phyloP scores from a whole-genome alignment of 30 jellyfish, hydroid and myxozoan species.

The Hydractinia echinata region DNA sequence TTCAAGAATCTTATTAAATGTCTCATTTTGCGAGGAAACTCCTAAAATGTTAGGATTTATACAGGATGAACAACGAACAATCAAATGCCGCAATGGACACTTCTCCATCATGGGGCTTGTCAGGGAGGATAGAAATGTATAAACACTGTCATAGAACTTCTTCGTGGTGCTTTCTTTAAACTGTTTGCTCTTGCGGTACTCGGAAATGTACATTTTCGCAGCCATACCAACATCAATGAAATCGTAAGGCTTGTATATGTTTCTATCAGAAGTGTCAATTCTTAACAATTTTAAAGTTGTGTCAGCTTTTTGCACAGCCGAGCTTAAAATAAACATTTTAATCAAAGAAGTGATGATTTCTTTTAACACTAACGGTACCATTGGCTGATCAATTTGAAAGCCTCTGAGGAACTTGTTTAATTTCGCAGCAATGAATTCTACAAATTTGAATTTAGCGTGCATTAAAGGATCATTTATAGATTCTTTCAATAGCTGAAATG shows the following conservation, averaged over 20 bases:
- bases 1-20: neutral
- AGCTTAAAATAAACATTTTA: neutral
- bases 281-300: neutral
- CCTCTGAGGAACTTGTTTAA: neutral
- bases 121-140: neutral
- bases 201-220: neutral
- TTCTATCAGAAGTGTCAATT: neutral
- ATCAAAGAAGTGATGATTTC: neutral
- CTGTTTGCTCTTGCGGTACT: neutral
- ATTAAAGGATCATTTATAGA: slow-evolving; percentile 24
- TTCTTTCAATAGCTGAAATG: neutral
- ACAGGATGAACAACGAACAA: neutral
- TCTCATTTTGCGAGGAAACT: neutral
- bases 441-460: slow-evolving; percentile 22
- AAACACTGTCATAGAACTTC: neutral
- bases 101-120: neutral
- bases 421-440: slow-evolving; percentile 2
- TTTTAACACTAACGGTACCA: slow-evolving; percentile 6
- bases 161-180: neutral
- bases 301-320: neutral
- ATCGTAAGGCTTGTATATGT: slow-evolving; percentile 8
- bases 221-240: slow-evolving; percentile 6
- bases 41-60: neutral
- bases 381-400: slow-evolving; percentile 22
- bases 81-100: neutral